Percentiles rank a stretch among this genome's conserved stretches.
Conservation (phyloP, 2,888 invertebrate species). For the Drosophila conformis region DNA sequence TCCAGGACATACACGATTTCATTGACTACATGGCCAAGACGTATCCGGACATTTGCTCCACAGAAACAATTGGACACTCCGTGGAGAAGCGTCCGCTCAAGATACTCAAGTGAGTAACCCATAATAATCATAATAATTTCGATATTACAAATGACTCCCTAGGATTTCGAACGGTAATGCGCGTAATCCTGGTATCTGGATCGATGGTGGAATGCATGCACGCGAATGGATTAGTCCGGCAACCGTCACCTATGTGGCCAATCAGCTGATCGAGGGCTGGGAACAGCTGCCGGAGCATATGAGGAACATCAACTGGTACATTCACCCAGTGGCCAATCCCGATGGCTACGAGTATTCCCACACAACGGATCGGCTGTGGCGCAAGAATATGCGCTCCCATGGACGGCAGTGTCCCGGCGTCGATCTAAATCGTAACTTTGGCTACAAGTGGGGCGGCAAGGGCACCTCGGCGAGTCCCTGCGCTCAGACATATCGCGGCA, state of each 20-base stretch:
- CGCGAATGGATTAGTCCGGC: conserved; percentile 96
- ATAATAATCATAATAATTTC: background rate
- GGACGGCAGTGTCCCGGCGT: conserved; percentile 89
- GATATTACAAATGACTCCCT: background rate
- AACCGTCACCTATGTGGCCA: conserved; percentile 90
- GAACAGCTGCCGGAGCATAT: conserved; percentile 88
- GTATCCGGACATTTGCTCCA: conserved; percentile 90
- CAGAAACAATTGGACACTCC: conserved; percentile 90
- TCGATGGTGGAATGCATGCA: conserved; percentile 93
- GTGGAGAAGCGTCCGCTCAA: conserved; percentile 91
- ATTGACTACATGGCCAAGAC: conserved; percentile 89
- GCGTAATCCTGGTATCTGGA: conserved; percentile 89
- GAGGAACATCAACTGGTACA: conserved; percentile 93
- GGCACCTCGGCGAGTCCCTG: conserved; percentile 94
- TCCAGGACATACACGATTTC: conserved; percentile 89
- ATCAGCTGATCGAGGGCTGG: conserved; percentile 89
- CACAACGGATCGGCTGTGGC: conserved; percentile 92
- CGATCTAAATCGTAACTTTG: conserved; percentile 95
- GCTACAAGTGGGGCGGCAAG: conserved; percentile 94
- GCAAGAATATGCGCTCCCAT: conserved; percentile 89
- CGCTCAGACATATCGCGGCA: conserved; percentile 92
- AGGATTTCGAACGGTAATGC: conserved; percentile 90
- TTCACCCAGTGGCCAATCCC: conserved; percentile 91
- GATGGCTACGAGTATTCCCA: conserved; percentile 96
- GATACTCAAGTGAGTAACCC: conserved; percentile 85